phyloP scores from a whole-genome alignment of 2,797 vertebrate species.

The Thunnus albacares region DNA sequence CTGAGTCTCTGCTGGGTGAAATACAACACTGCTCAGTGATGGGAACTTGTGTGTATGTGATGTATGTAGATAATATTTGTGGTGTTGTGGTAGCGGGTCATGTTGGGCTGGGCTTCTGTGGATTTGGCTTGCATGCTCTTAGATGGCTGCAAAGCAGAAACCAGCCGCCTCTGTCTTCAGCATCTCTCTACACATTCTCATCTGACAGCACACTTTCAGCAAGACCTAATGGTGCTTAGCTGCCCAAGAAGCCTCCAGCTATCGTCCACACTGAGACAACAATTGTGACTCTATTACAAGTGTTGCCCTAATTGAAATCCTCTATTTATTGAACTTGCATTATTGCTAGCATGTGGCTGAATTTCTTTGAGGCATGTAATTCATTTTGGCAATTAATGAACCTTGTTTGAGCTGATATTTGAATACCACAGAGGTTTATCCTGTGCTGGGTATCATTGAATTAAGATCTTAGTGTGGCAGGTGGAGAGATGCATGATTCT shows the following conservation, averaged over 20 bases:
- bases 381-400: constrained; percentile 64
- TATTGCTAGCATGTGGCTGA: constrained; percentile 58
- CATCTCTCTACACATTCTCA: constrained; percentile 58
- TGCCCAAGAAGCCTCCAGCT: constrained; percentile 45
- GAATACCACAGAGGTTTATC: constrained; percentile 57
- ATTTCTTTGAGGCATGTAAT: constrained; percentile 54
- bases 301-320: constrained; percentile 70
- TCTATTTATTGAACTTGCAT: constrained; percentile 69
- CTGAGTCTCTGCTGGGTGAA: constrained; percentile 49
- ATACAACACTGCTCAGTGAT: constrained; percentile 47
- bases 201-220: constrained; percentile 61
- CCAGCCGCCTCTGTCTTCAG: constrained; percentile 44
- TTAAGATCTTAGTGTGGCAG: constrained; percentile 44
- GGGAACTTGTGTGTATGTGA: constrained; percentile 42
- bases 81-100: constrained; percentile 42
- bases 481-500: constrained; percentile 42
- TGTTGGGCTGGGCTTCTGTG: constrained; percentile 41
- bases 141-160: constrained; percentile 29
- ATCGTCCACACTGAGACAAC: constrained; percentile 49
- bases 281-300: constrained; percentile 60
- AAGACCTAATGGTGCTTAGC: constrained; percentile 64
- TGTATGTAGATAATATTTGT: constrained; percentile 44
- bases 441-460: constrained; percentile 36
- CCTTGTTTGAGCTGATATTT: constrained; percentile 44
- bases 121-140: constrained; percentile 57